Percentiles rank a stretch among this genome's conserved stretches.
These are phyloP conservation scores for Xenus cinereus DNA, from an alignment of 2,113 vertebrate species.

Conservation along the genomic window DNA sequence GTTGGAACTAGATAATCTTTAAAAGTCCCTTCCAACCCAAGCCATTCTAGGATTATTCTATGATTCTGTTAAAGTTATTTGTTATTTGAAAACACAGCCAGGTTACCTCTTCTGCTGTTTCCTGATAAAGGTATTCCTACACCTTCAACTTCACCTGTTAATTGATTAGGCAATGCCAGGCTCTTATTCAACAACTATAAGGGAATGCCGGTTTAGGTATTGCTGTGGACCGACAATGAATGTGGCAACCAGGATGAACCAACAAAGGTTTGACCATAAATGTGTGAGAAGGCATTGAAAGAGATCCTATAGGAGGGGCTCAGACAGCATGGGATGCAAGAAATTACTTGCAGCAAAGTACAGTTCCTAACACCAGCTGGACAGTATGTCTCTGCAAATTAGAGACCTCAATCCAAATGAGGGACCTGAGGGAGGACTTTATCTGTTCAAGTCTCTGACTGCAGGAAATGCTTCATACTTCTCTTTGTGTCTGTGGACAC, in stretches of 20 bases:
- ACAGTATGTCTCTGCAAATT: neutral
- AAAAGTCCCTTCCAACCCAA: neutral
- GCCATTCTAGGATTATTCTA: neutral
- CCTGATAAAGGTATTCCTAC: neutral
- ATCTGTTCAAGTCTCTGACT: neutral
- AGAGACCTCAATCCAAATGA: neutral
- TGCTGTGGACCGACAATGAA: neutral
- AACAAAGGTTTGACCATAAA: neutral
- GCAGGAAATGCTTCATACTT: neutral
- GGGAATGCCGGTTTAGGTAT: rapidly evolving
- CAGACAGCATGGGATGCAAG: neutral
- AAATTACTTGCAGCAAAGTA: neutral
- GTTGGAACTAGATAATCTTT: neutral
- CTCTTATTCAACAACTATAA: neutral
- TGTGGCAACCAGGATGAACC: neutral
- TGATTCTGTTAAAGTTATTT: neutral
- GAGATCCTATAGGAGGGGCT: neutral
- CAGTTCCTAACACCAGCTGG: neutral
- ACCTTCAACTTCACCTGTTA: neutral
- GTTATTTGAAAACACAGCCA: neutral
- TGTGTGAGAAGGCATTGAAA: neutral
- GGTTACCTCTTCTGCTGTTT: neutral
- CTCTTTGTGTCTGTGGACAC: neutral
- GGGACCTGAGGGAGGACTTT: neutral
- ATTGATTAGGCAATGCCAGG: neutral